Percentiles rank a stretch among this genome's conserved stretches.
Conservation (phyloP, 2,113 vertebrate species). For the Kryptolebias marmoratus region DNA sequence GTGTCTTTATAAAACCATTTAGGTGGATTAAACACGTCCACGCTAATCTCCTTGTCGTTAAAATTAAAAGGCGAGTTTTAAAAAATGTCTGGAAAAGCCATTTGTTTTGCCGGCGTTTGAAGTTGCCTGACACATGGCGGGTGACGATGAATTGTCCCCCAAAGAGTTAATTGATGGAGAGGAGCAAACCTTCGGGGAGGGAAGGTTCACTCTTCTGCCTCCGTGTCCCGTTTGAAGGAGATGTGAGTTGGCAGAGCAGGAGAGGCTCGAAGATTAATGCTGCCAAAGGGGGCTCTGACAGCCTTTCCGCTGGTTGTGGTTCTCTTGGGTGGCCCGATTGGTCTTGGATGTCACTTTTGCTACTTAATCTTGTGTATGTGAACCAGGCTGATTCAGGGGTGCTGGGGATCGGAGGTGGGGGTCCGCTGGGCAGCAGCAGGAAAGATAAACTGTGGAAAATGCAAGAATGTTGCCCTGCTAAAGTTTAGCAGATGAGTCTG, state of each 20-base stretch:
- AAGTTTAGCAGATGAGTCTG: conserved; percentile 41
- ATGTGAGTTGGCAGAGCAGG: conserved; percentile 94
- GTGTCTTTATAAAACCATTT: conserved; percentile 20
- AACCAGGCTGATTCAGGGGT: conserved; percentile 90
- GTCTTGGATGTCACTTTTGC: conserved; percentile 99
- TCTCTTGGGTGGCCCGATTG: conserved; percentile 98
- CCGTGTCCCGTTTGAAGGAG: conserved; percentile 91
- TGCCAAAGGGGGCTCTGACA: conserved; percentile 94
- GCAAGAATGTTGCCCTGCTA: conserved; percentile 48
- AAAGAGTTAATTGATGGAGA: conserved; percentile 84
- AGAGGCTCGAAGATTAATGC: conserved; percentile 97
- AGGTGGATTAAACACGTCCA: conserved; percentile 35
- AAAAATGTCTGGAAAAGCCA: conserved; percentile 72
- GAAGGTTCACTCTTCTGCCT: conserved; percentile 70
- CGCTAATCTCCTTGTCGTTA: conserved; percentile 43
- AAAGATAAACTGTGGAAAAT: conserved; percentile 47
- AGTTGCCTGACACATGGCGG: conserved; percentile 66
- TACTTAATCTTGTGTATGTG: conserved; percentile 99
- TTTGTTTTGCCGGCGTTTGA: conserved; percentile 69
- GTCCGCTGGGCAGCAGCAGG: conserved; percentile 83
- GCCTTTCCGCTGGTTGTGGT: conserved; percentile 92
- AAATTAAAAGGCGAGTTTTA: conserved; percentile 44
- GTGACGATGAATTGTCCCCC: conserved; percentile 78
- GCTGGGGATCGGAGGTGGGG: conserved; percentile 71
- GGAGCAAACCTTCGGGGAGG: conserved; percentile 77